A percentile compares a stretch with the other conserved stretches of the same genome.
These are phyloP conservation scores for Brachionichthys hirsutus DNA, from an alignment of 2,113 vertebrate genomes.

Conservation along the genomic window DNA sequence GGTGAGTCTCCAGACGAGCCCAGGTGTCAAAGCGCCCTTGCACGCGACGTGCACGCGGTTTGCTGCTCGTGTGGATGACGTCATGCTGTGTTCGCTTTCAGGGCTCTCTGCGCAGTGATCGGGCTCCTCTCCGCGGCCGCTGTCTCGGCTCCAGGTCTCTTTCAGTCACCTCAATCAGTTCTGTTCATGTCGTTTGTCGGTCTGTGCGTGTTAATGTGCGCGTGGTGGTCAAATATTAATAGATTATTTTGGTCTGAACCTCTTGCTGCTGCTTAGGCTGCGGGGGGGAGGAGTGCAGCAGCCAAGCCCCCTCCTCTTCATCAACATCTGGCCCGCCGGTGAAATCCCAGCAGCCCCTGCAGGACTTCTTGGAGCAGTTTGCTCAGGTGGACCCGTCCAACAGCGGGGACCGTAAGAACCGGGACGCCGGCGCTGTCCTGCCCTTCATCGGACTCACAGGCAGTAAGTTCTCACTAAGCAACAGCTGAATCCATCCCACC, in stretches of 20 bases:
- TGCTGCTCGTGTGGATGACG: no score
- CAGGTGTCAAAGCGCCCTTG: no score
- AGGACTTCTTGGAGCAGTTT: conserved; percentile 48
- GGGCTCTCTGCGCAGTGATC: conserved; percentile 13
- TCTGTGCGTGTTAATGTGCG: no score
- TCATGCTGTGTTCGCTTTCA: no score
- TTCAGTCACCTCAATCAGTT: background rate
- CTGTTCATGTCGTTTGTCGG: no score
- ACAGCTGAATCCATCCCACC: no score
- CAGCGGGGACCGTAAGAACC: conserved; percentile 61
- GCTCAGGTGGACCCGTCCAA: conserved; percentile 52
- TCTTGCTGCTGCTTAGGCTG: no score
- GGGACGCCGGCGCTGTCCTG: conserved; percentile 54
- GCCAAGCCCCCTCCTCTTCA: background rate
- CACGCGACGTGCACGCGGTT: no score
- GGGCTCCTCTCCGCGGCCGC: conserved; percentile 9
- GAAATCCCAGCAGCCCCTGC: conserved; percentile 14
- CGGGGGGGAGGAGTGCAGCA: no score
- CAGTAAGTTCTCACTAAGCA: conserved; percentile 57
- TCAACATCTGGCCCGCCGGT: background rate
- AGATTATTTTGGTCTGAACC: no score
- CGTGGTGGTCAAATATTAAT: no score
- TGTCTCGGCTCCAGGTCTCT: conserved; percentile 40
- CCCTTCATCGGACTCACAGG: conserved; percentile 69
- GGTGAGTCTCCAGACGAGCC: conserved; percentile 35